Percentiles rank a stretch among this genome's conserved stretches.
phyloP scores from a whole-genome alignment of 1,140 invertebrate species.

The Brachionus rotundiformis region DNA sequence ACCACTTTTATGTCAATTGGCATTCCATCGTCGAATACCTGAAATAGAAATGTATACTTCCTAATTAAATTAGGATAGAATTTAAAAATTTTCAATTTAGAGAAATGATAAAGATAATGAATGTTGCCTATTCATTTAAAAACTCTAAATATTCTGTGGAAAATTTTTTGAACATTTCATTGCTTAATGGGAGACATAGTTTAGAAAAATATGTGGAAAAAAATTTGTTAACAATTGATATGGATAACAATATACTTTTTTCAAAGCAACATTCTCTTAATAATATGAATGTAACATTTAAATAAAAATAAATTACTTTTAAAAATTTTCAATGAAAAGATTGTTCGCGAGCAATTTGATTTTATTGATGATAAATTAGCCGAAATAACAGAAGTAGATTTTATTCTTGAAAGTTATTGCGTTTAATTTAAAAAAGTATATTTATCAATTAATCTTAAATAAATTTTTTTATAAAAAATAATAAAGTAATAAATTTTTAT shows the following conservation, averaged over 20 bases:
- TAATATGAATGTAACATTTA: background rate
- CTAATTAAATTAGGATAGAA: background rate
- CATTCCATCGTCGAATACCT: slow-evolving; percentile 24
- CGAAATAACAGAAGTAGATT: slow-evolving; percentile 20
- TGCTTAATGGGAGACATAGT: slow-evolving; percentile 30
- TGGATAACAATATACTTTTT: slow-evolving; percentile 30
- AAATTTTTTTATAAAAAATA: background rate
- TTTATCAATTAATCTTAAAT: background rate
- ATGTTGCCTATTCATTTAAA: slow-evolving; percentile 16
- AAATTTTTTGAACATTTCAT: slow-evolving; percentile 9
- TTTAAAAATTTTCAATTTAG: background rate
- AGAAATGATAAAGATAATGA: slow-evolving; percentile 28
- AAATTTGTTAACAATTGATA: slow-evolving; percentile 18
- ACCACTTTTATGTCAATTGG: slow-evolving; percentile 9
- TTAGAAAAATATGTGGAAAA: slow-evolving; percentile 22
- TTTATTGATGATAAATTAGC: slow-evolving; percentile 26
- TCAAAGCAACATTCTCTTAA: background rate
- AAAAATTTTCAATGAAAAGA: background rate
- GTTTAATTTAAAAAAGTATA: background rate
- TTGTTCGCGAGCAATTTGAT: background rate
- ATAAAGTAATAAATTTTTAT: no score
- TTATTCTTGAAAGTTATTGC: slow-evolving; percentile 27
- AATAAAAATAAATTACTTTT: background rate
- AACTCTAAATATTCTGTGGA: slow-evolving; percentile 25
- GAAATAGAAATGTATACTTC: slow-evolving; percentile 25